phyloP scores from a whole-genome alignment of 2,797 vertebrate genomes.

The Thripadectes ignobilis region DNA sequence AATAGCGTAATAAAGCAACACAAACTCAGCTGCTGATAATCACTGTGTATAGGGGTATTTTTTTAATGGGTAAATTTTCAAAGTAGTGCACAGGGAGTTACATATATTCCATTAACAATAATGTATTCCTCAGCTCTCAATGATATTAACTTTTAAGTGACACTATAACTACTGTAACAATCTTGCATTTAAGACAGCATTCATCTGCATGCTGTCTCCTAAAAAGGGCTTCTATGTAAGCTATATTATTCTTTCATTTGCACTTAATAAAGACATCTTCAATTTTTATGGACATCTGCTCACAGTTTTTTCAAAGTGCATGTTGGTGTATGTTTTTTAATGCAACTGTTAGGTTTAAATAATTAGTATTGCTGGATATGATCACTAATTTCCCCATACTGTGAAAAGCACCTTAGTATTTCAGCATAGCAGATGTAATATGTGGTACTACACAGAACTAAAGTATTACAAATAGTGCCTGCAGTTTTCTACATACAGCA shows the following conservation, averaged over 20 bases:
- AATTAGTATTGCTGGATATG: constrained; percentile 69
- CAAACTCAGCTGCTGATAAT: constrained; percentile 25
- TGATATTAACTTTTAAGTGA: constrained; percentile 68
- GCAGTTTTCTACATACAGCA: constrained; percentile 77
- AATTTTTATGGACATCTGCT: constrained; percentile 66
- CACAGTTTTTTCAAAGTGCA: constrained; percentile 31
- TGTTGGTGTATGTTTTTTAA: constrained; percentile 56
- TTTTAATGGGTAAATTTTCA: constrained; percentile 50
- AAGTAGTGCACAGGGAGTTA: constrained; percentile 47
- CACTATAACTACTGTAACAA: constrained; percentile 55
- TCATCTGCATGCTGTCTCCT: constrained; percentile 35
- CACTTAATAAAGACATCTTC: constrained; percentile 57
- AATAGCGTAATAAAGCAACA: constrained; percentile 55
- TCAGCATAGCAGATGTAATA: constrained; percentile 74
- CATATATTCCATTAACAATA: constrained; percentile 68
- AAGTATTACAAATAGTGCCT: constrained; percentile 77
- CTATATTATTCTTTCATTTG: constrained; percentile 36
- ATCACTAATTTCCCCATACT: constrained; percentile 70
- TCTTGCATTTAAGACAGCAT: constrained; percentile 53
- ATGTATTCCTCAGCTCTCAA: constrained; percentile 52
- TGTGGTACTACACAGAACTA: constrained; percentile 69
- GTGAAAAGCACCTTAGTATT: constrained; percentile 75
- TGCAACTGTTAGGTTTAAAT: constrained; percentile 71
- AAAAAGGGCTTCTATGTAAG: constrained; percentile 52
- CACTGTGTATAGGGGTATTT: constrained; percentile 37